phyloP scores from a whole-genome alignment of 2,113 vertebrate species.

The Phycodurus eques region DNA sequence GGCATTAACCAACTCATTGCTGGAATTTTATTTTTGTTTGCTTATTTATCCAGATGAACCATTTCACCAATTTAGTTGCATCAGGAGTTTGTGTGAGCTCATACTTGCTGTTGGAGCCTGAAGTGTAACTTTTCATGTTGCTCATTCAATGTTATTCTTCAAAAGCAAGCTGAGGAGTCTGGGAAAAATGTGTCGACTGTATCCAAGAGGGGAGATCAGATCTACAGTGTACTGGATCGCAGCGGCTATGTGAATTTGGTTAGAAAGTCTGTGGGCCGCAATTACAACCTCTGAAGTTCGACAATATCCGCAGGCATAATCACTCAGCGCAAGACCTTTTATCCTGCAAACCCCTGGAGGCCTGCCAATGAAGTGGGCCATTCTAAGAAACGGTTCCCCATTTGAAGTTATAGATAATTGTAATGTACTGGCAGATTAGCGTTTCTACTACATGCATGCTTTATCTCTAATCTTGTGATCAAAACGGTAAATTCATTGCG shows the following conservation, averaged over 20 bases:
- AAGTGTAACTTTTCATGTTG: neutral
- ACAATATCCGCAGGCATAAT: constrained; percentile 43
- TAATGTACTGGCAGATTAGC: constrained; percentile 28
- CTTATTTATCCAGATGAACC: too few species aligned
- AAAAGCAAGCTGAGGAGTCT: neutral
- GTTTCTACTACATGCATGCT: constrained; percentile 12
- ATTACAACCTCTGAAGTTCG: constrained; percentile 47
- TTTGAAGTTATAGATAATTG: constrained; percentile 24
- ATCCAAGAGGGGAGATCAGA: neutral
- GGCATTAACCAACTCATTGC: too few species aligned
- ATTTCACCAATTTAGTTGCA: too few species aligned
- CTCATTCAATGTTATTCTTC: constrained; percentile 8
- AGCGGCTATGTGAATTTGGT: constrained; percentile 26
- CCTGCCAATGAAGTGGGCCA: constrained; percentile 28
- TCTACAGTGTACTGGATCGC: neutral
- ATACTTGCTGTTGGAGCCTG: neutral
- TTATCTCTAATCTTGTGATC: constrained; percentile 21
- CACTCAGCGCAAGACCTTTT: constrained; percentile 18
- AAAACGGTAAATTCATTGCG: neutral
- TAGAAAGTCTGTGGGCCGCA: constrained; percentile 17
- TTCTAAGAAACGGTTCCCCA: constrained; percentile 32
- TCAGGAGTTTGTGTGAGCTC: too few species aligned
- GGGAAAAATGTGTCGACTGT: constrained; percentile 3
- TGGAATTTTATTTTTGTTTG: too few species aligned
- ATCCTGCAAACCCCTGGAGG: constrained; percentile 23